These are phyloP conservation scores for Myoxocephalus aenaeus DNA, from an alignment of 2,797 vertebrate species.

Conservation along the genomic window DNA sequence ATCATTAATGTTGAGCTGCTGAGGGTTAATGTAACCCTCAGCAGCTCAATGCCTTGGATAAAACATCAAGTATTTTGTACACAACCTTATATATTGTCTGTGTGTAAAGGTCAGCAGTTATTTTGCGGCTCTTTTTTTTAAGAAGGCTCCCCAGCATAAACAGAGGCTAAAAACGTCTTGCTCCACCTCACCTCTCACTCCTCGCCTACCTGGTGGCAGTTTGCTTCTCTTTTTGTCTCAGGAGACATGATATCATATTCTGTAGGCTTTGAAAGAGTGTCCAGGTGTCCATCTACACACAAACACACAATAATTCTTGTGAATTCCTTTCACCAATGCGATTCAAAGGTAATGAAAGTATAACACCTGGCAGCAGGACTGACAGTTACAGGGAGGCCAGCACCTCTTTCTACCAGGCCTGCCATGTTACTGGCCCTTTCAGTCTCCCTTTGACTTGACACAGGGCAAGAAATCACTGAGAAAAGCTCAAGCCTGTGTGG, in stretches of 20 bases:
- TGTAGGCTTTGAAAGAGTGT: conserved; percentile 29
- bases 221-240: conserved; percentile 37
- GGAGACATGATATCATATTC: conserved; percentile 43
- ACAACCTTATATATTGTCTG: conserved; percentile 43
- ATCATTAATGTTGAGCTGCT: conserved; percentile 26
- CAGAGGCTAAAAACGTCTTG: conserved; percentile 23
- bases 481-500: neutral
- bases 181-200: conserved; percentile 32
- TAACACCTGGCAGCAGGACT: conserved; percentile 19
- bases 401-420: neutral
- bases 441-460: conserved; percentile 13
- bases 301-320: neutral
- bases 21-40: conserved; percentile 17
- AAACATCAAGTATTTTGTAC: conserved; percentile 44
- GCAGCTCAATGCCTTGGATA: conserved; percentile 51
- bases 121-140: conserved; percentile 34
- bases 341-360: conserved; percentile 42
- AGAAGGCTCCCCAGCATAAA: conserved; percentile 36
- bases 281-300: conserved; percentile 36
- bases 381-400: conserved; percentile 26
- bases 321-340: conserved; percentile 28
- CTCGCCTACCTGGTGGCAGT: conserved; percentile 33
- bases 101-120: conserved; percentile 51
- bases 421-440: conserved; percentile 26
- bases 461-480: neutral